Conservation (phyloP, 2,888 invertebrate species). For the Orthonevra nobilis region DNA sequence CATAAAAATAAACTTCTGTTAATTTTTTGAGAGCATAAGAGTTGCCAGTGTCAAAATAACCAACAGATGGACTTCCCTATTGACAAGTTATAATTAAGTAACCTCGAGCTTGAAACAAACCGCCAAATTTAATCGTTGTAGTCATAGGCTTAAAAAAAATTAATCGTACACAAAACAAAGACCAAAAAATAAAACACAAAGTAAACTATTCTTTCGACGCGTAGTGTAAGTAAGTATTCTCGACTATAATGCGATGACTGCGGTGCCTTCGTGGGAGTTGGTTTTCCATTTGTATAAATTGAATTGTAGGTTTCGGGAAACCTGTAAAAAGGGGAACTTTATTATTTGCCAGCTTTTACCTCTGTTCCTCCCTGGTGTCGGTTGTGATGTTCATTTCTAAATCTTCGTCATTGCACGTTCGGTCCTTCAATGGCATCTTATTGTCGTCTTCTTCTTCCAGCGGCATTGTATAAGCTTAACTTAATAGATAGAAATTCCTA, state of each 20-base stretch:
- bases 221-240: neutral
- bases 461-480: slow-evolving; percentile 24
- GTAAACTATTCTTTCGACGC: neutral
- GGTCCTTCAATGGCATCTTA: slow-evolving; percentile 60
- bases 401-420: slow-evolving; percentile 59
- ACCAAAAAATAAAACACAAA: neutral
- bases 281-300: neutral
- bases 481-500: no score
- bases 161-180: no score
- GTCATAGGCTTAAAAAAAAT: no score
- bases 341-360: slow-evolving; percentile 15
- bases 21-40: no score
- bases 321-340: neutral
- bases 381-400: slow-evolving; percentile 44
- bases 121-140: no score
- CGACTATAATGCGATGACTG: neutral
- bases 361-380: slow-evolving; percentile 55
- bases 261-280: neutral
- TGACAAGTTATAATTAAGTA: no score
- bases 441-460: slow-evolving; percentile 56
- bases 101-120: no score
- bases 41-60: no score
- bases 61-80: no score
- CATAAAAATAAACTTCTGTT: no score
- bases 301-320: neutral